Evolutionary conservation across 2,888 invertebrate species (phyloP).

Genomic region (Drosophila paracracens): DNA sequence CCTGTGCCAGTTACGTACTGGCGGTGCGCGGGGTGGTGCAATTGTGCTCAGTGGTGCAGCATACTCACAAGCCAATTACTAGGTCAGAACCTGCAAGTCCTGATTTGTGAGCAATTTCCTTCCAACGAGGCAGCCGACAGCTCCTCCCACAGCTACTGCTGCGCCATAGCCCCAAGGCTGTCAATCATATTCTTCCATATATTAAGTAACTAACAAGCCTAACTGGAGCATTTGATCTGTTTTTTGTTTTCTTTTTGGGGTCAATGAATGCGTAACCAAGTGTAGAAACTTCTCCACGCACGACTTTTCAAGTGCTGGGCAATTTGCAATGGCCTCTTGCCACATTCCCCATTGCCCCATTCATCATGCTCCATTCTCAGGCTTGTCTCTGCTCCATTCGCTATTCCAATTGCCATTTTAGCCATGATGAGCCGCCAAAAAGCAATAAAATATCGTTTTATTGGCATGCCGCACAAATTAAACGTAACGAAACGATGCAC

Average conservation of each 20-base stretch:
- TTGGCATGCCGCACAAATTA: constrained; percentile 60
- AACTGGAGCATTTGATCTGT: constrained; percentile 51
- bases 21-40: constrained; percentile 28
- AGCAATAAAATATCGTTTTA: constrained; percentile 83
- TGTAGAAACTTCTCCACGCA: constrained; percentile 54
- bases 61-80: constrained; percentile 73
- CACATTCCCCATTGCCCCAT: constrained; percentile 47
- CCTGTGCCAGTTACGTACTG: constrained; percentile 19
- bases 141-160: constrained; percentile 13
- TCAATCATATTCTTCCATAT: constrained; percentile 45
- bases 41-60: constrained; percentile 32
- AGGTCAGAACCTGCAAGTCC: constrained; percentile 81
- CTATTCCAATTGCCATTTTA: constrained; percentile 50
- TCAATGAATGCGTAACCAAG: constrained; percentile 44
- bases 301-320: constrained; percentile 52
- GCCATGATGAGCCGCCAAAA: constrained; percentile 82
- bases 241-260: constrained; percentile 5
- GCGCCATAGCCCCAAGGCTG: constrained; percentile 17
- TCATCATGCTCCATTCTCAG: constrained; percentile 16
- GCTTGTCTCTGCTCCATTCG: constrained; percentile 3
- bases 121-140: constrained; percentile 43
- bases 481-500: constrained; percentile 18
- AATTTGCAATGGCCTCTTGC: constrained; percentile 58
- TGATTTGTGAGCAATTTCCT: constrained; percentile 71
- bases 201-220: constrained; percentile 7